phyloP scores from a whole-genome alignment of 2,113 vertebrate species.

The Puffinus mauretanicus region DNA sequence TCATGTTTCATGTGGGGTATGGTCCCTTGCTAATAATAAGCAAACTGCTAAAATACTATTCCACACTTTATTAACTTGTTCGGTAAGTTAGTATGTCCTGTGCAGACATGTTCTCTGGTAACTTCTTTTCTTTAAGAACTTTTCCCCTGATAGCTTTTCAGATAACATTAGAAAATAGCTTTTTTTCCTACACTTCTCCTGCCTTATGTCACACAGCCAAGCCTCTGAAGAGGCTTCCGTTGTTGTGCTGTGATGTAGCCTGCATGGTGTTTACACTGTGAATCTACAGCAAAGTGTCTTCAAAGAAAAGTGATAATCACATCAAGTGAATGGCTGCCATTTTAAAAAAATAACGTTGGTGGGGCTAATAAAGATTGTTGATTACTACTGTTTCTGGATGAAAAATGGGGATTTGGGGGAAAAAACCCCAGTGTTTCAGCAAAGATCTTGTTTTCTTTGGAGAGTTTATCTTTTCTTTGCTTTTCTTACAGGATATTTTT shows the following conservation, averaged over 20 bases:
- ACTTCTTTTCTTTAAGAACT: slow-evolving; percentile 20
- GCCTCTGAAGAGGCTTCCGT: neutral
- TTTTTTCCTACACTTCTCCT: neutral
- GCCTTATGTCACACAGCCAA: neutral
- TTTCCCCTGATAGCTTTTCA: slow-evolving; percentile 25
- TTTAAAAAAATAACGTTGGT: neutral
- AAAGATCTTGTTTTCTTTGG: neutral
- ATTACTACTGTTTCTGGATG: neutral
- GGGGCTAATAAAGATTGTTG: neutral
- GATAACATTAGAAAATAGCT: slow-evolving; percentile 1
- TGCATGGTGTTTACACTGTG: neutral
- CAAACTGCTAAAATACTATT: slow-evolving; percentile 59
- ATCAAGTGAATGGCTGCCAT: neutral
- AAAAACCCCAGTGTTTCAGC: rapidly evolving
- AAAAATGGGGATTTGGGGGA: neutral
- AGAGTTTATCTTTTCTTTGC: neutral
- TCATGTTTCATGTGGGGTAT: slow-evolving; percentile 58
- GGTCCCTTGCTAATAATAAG: slow-evolving; percentile 63
- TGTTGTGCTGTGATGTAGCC: neutral
- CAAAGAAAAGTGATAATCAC: neutral
- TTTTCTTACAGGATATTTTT: neutral
- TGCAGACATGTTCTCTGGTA: neutral
- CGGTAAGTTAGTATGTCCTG: neutral
- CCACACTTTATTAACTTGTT: slow-evolving; percentile 51
- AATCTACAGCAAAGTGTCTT: neutral